Conservation (phyloP, 1,140 invertebrate genomes). For the Hormaphis cornu region DNA sequence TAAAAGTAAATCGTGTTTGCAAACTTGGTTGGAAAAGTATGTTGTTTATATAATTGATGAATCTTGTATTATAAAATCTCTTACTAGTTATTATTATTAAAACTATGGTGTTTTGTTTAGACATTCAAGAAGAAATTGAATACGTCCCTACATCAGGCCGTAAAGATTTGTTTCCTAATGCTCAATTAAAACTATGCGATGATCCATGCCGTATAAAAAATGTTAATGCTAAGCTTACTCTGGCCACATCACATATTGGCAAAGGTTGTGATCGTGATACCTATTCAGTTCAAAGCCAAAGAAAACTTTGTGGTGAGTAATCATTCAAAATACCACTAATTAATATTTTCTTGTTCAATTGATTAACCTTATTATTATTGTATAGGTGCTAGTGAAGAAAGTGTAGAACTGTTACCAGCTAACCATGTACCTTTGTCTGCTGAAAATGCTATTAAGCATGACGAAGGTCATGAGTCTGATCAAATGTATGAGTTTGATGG, state of each 20-base stretch:
- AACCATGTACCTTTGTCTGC: constrained; percentile 49
- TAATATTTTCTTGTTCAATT: too few relatives aligned
- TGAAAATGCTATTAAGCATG: constrained; percentile 68
- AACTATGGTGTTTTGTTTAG: constrained; percentile 45
- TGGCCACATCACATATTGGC: constrained; percentile 75
- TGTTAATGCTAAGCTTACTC: constrained; percentile 55
- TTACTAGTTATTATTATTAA: not conserved
- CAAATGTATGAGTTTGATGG: constrained; percentile 94
- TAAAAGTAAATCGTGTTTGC: constrained; percentile 74
- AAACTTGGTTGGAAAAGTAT: constrained; percentile 66
- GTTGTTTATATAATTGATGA: not conserved
- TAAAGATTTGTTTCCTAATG: constrained; percentile 70
- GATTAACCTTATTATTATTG: not conserved
- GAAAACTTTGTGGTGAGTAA: constrained; percentile 70
- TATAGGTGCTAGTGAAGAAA: constrained; percentile 55
- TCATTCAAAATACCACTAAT: not conserved
- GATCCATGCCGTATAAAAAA: constrained; percentile 61
- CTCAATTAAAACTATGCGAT: constrained; percentile 78
- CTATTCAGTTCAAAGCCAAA: constrained; percentile 75
- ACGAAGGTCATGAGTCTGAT: constrained; percentile 80
- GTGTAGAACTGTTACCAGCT: constrained; percentile 76
- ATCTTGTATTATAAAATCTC: not conserved
- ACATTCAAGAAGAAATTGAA: constrained; percentile 79
- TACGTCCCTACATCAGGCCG: constrained; percentile 76
- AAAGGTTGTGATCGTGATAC: constrained; percentile 87